Evolutionary conservation across 2,888 invertebrate genomes (phyloP).

Genomic region (Dysmachus trigonus): DNA sequence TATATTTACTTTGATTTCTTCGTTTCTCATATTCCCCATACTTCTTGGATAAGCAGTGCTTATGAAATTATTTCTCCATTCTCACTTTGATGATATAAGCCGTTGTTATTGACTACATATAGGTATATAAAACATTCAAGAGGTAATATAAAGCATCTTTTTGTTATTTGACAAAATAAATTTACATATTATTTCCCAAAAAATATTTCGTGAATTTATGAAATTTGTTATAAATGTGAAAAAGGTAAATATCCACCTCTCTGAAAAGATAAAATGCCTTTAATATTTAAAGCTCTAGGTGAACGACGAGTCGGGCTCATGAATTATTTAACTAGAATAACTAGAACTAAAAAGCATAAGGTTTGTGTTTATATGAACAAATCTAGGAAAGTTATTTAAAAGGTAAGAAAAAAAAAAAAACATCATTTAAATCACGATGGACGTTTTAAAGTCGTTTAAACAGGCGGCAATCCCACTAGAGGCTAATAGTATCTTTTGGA

Average conservation of each 20-base stretch:
- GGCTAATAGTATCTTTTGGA: background rate
- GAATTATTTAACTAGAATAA: background rate
- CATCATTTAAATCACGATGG: background rate
- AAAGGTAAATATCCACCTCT: background rate
- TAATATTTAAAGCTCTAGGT: background rate
- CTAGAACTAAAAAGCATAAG: background rate
- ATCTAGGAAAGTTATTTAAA: background rate
- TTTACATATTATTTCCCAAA: background rate
- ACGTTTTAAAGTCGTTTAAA: background rate
- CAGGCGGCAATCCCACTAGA: background rate
- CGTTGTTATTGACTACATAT: too few species aligned
- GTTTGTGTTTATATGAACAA: background rate
- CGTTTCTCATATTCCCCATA: too few species aligned
- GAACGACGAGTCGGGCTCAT: background rate
- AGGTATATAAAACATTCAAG: too few species aligned
- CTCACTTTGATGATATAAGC: too few species aligned
- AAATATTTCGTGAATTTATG: too few species aligned
- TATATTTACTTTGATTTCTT: too few species aligned
- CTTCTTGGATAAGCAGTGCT: too few species aligned
- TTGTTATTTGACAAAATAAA: too few species aligned
- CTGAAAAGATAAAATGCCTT: background rate
- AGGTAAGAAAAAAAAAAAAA: background rate
- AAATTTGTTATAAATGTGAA: background rate
- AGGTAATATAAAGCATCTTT: too few species aligned
- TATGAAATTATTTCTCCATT: too few species aligned